These are phyloP conservation scores for Enteromius fasciolatus DNA, from an alignment of 2,797 vertebrate genomes.

Conservation along the genomic window DNA sequence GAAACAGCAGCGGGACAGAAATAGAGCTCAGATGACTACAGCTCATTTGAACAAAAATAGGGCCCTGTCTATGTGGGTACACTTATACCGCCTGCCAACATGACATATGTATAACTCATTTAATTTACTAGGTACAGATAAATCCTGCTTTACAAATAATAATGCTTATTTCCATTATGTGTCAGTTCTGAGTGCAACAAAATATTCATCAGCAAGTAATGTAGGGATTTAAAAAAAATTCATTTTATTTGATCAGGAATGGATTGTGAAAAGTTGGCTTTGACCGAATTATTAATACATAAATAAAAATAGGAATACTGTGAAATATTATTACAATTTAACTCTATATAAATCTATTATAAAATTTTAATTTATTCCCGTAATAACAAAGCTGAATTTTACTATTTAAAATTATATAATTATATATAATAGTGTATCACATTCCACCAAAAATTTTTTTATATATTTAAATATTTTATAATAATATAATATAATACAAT, in stretches of 20 bases:
- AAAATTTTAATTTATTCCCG: not conserved
- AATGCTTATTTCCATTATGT: not conserved
- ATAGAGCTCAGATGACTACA: conserved; percentile 42
- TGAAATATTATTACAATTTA: not conserved
- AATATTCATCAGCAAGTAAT: not conserved
- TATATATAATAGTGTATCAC: too few relatives aligned
- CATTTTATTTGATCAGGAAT: not conserved
- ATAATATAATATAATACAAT: too few relatives aligned
- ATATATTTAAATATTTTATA: too few relatives aligned
- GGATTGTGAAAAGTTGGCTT: not conserved
- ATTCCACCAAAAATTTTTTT: too few relatives aligned
- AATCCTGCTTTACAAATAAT: not conserved
- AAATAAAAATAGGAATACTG: not conserved
- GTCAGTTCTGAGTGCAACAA: not conserved
- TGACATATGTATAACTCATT: conserved; percentile 26
- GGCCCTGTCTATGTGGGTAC: conserved; percentile 6
- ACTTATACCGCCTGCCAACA: conserved; percentile 12
- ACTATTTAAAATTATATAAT: not conserved
- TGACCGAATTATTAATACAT: not conserved
- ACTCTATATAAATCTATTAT: not conserved
- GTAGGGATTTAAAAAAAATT: not conserved
- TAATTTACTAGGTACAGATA: not conserved
- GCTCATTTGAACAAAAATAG: conserved; percentile 38
- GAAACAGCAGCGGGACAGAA: conserved; percentile 33
- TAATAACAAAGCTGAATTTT: not conserved